Percentiles rank a stretch among this genome's conserved stretches.
Conservation (phyloP, 2,888 invertebrate genomes). For the Beris chalybata region DNA sequence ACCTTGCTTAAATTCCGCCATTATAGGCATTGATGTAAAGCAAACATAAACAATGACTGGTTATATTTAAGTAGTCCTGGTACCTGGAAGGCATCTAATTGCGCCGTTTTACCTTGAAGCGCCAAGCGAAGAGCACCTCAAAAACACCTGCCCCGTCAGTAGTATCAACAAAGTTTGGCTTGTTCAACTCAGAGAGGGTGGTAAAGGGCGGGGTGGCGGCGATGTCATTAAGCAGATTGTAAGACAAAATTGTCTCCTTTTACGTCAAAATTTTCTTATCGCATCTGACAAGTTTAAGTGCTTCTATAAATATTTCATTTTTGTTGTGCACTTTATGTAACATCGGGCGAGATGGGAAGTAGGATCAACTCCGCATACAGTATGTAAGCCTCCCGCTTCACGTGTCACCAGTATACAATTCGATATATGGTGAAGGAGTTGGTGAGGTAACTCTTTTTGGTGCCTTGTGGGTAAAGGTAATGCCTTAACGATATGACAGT, state of each 20-base stretch:
- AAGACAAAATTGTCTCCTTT: conserved; percentile 17
- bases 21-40: too few relatives aligned
- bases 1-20: too few relatives aligned
- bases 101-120: conserved; percentile 3
- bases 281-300: conserved; percentile 19
- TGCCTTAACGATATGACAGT: too few relatives aligned
- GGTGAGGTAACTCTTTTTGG: too few relatives aligned
- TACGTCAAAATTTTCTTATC: conserved; percentile 13
- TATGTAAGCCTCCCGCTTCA: too few relatives aligned
- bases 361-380: too few relatives aligned
- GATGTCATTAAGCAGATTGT: conserved; percentile 21
- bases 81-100: conserved; percentile 9
- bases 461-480: too few relatives aligned
- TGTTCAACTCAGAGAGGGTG: not conserved
- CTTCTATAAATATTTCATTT: conserved; percentile 23
- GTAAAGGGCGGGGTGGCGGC: not conserved
- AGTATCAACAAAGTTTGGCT: not conserved
- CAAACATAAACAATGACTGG: too few relatives aligned
- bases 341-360: too few relatives aligned
- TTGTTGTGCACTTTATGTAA: not conserved
- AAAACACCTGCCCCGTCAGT: conserved; percentile 4
- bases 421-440: too few relatives aligned
- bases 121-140: not conserved
- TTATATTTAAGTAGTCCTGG: not conserved
- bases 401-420: too few relatives aligned